Percentiles rank a stretch among this genome's conserved stretches.
Conservation (phyloP, 1,140 invertebrate species). For the Himalopsyche phryganea region DNA sequence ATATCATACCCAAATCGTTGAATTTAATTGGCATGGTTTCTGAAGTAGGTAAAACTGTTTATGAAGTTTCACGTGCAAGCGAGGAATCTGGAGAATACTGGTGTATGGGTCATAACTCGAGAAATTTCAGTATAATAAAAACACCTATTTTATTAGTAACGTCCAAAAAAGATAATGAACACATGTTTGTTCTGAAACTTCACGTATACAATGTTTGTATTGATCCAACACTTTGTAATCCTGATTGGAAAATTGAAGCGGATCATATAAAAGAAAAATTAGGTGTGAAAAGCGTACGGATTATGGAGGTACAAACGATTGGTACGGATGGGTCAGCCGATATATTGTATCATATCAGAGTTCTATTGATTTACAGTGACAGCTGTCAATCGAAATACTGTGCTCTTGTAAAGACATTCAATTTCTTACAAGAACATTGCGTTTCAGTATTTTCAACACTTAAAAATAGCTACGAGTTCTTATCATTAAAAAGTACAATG, state of each 20-base stretch:
- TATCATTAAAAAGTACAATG: constrained; percentile 38
- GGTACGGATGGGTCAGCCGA: constrained; percentile 26
- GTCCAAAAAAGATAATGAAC: constrained; percentile 35
- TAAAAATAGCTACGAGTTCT: constrained; percentile 2
- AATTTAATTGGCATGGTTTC: constrained; percentile 16
- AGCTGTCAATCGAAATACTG: constrained; percentile 14
- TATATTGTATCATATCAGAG: constrained; percentile 33
- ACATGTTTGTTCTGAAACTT: constrained; percentile 39
- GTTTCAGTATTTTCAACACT: neutral
- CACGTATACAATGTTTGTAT: constrained; percentile 30
- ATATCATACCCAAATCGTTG: too few relatives aligned
- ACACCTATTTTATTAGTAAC: constrained; percentile 36
- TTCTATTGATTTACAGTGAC: constrained; percentile 2
- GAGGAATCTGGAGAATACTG: constrained; percentile 46
- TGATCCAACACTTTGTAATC: constrained; percentile 19
- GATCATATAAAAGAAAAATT: constrained; percentile 26
- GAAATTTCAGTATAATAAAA: constrained; percentile 33
- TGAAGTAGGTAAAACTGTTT: constrained; percentile 34
- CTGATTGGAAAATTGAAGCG: constrained; percentile 15
- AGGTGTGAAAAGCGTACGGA: constrained; percentile 11
- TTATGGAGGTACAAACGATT: constrained; percentile 29
- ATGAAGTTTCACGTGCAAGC: constrained; percentile 37
- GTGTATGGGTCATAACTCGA: constrained; percentile 42
- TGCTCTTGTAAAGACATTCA: constrained; percentile 10
- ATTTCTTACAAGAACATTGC: neutral